phyloP scores from a whole-genome alignment of 2,113 vertebrate genomes.

The Brachionichthys hirsutus region DNA sequence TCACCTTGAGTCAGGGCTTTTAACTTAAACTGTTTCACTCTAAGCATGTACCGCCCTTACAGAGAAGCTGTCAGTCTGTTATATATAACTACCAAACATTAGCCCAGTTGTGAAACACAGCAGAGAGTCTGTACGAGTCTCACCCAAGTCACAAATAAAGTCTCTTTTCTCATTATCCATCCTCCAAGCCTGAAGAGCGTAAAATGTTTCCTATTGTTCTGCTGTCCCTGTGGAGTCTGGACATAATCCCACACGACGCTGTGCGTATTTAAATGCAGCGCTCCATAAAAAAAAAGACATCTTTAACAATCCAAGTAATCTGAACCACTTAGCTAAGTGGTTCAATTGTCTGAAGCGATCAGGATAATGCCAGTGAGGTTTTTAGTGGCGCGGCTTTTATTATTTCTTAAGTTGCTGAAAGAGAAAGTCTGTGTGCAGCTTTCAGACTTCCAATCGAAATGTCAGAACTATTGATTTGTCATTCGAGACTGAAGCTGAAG shows the following conservation, averaged over 20 bases:
- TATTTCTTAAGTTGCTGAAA: not conserved
- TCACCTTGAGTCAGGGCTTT: not conserved
- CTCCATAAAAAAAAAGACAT: slow-evolving; percentile 3
- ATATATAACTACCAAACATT: too few relatives aligned
- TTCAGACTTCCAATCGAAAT: slow-evolving; percentile 1
- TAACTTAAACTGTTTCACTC: slow-evolving; percentile 9
- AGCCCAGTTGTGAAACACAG: too few relatives aligned
- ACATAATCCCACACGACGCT: too few relatives aligned
- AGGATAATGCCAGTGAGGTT: not conserved
- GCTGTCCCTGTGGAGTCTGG: too few relatives aligned
- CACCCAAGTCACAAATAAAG: too few relatives aligned
- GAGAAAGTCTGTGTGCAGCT: not conserved
- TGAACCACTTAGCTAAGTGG: not conserved
- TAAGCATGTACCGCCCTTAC: not conserved
- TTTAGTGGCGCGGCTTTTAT: not conserved
- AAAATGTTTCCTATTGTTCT: too few relatives aligned
- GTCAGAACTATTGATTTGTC: slow-evolving; percentile 8
- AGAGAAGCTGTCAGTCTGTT: not conserved
- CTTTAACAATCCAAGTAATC: slow-evolving; percentile 17
- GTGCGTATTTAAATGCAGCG: slow-evolving; percentile 2
- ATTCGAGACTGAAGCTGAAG: slow-evolving; percentile 11
- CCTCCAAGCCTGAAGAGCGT: too few relatives aligned
- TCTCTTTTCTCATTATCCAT: too few relatives aligned
- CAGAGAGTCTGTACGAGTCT: too few relatives aligned
- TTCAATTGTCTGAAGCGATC: not conserved